Percentiles rank a stretch among this genome's conserved stretches.
Evolutionary conservation across 2,888 invertebrate genomes (phyloP).

Genomic region (Apodemia zela): DNA sequence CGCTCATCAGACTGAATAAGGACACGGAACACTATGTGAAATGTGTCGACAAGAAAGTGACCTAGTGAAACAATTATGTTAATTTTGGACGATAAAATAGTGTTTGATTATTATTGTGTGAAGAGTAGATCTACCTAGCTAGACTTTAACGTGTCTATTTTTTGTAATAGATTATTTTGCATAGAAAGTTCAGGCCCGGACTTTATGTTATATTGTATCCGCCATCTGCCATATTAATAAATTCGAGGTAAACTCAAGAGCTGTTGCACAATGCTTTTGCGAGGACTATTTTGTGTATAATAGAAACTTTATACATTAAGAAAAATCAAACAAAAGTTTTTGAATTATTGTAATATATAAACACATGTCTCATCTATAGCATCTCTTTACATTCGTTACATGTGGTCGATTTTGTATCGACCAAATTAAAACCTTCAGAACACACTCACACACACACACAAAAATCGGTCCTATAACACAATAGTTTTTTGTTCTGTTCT

Average conservation of each 20-base stretch:
- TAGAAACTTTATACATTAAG: no score
- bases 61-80: conserved; percentile 33
- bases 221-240: conserved; percentile 4
- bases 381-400: no score
- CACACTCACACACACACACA: no score
- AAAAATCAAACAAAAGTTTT: no score
- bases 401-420: no score
- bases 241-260: neutral
- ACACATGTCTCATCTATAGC: no score
- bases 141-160: conserved; percentile 45
- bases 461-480: no score
- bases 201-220: conserved; percentile 17
- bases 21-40: conserved; percentile 31
- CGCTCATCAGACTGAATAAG: conserved; percentile 39
- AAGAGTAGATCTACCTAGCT: conserved; percentile 48
- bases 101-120: conserved; percentile 43
- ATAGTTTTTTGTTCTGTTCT: no score
- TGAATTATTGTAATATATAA: no score
- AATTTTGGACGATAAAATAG: conserved; percentile 40
- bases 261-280: no score
- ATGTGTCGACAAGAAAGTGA: conserved; percentile 28
- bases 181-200: conserved; percentile 40
- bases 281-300: no score
- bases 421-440: no score
- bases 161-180: conserved; percentile 36